Evolutionary conservation across 2,888 invertebrate species (phyloP).

Genomic region (Tetranychus piercei): DNA sequence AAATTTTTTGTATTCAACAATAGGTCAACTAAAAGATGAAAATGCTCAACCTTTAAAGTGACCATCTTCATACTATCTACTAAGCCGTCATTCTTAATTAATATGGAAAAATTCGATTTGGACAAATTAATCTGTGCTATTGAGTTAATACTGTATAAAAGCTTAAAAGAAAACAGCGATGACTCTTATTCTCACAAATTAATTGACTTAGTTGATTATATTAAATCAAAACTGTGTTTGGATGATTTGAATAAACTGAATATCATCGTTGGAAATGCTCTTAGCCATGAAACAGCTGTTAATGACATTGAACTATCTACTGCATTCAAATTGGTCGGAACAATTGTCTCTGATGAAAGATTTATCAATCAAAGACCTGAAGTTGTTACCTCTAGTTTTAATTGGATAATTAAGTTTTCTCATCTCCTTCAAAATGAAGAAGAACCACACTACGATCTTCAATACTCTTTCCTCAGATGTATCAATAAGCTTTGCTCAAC

Average conservation of each 20-base stretch:
- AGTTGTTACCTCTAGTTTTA: background rate
- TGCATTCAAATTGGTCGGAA: background rate
- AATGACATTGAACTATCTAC: conserved; percentile 3
- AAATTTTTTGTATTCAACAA: background rate
- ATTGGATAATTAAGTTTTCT: background rate
- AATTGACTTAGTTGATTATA: background rate
- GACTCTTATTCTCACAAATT: background rate
- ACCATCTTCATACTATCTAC: background rate
- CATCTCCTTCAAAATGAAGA: background rate
- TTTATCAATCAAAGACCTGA: background rate
- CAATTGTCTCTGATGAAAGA: background rate
- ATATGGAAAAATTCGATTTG: background rate
- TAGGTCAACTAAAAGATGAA: background rate
- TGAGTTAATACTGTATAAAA: background rate
- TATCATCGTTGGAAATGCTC: background rate
- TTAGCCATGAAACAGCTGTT: background rate
- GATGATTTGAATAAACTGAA: background rate
- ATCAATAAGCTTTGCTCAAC: conserved; percentile 8
- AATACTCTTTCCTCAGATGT: background rate
- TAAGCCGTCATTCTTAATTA: background rate
- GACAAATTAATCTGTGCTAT: background rate
- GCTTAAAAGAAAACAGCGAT: background rate
- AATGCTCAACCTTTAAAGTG: background rate
- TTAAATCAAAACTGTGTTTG: background rate
- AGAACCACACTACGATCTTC: background rate